Conservation (phyloP, 2,888 invertebrate species). For the Dastarcus helophoroides region DNA sequence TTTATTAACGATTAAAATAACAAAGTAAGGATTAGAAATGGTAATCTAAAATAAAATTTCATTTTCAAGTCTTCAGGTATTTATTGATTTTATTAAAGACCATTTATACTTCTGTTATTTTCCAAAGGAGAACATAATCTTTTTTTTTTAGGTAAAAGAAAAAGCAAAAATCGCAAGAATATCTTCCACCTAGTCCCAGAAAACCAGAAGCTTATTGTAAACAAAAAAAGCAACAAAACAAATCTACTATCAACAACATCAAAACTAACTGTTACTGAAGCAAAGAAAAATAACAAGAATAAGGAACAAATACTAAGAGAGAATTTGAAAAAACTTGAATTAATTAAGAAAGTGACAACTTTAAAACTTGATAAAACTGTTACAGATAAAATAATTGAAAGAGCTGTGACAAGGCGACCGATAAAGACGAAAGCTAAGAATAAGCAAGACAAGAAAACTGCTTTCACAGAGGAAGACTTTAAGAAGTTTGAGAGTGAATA, state of each 20-base stretch:
- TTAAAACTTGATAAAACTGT: constrained; percentile 27
- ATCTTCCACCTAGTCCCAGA: constrained; percentile 4
- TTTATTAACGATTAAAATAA: no score
- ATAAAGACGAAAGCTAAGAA: constrained; percentile 33
- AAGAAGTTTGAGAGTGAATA: constrained; percentile 55
- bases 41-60: no score
- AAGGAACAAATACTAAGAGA: constrained; percentile 28
- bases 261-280: constrained; percentile 30
- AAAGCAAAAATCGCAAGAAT: constrained; percentile 5
- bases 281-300: constrained; percentile 24
- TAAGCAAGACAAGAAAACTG: constrained; percentile 43
- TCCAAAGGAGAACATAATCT: no score
- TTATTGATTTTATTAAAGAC: no score
- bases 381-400: constrained; percentile 42
- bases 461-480: constrained; percentile 60
- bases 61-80: no score
- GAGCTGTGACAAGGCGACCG: constrained; percentile 43
- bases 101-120: no score
- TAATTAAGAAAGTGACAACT: constrained; percentile 25
- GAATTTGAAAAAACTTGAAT: constrained; percentile 29
- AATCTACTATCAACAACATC: constrained; percentile 22
- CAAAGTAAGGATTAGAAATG: no score
- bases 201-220: constrained; percentile 1
- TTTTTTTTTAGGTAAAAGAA: constrained; percentile 1
- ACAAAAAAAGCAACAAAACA: constrained; percentile 16